Conservation (phyloP, 2,888 invertebrate genomes). For the Hirudinaria manillensis region DNA sequence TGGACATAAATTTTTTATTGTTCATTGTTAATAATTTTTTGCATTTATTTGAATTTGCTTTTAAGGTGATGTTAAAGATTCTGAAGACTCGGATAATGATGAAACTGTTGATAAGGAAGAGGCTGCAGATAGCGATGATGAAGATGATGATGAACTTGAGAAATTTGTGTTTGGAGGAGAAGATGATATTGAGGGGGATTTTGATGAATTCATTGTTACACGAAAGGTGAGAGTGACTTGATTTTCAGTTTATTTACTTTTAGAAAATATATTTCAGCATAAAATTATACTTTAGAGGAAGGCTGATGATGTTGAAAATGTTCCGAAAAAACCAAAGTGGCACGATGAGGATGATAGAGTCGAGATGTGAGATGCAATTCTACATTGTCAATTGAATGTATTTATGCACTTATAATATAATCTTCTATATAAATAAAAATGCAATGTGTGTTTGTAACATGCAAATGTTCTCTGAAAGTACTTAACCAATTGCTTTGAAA, state of each 20-base stretch:
- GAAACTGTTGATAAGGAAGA: constrained; percentile 20
- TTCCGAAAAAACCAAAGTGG: constrained; percentile 17
- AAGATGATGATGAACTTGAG: constrained; percentile 24
- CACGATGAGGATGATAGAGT: constrained; percentile 9
- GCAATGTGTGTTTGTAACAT: no score
- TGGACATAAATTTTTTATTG: no score
- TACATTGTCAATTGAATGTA: neutral
- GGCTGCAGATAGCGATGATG: constrained; percentile 18
- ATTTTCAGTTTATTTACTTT: neutral
- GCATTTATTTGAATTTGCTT: no score
- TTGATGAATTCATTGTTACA: constrained; percentile 7
- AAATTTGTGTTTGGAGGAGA: constrained; percentile 14
- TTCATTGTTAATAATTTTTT: no score
- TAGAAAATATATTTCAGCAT: neutral
- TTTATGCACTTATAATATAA: neutral
- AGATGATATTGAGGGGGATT: constrained; percentile 8
- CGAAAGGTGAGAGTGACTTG: neutral
- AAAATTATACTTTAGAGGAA: neutral
- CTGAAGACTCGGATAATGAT: constrained; percentile 25
- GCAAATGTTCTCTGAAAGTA: no score
- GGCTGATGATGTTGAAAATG: neutral
- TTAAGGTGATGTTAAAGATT: neutral
- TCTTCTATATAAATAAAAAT: neutral
- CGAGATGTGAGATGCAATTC: neutral
- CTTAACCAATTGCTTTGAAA: no score